Conservation (phyloP, 2,888 invertebrate genomes). For the Baccha elongata region DNA sequence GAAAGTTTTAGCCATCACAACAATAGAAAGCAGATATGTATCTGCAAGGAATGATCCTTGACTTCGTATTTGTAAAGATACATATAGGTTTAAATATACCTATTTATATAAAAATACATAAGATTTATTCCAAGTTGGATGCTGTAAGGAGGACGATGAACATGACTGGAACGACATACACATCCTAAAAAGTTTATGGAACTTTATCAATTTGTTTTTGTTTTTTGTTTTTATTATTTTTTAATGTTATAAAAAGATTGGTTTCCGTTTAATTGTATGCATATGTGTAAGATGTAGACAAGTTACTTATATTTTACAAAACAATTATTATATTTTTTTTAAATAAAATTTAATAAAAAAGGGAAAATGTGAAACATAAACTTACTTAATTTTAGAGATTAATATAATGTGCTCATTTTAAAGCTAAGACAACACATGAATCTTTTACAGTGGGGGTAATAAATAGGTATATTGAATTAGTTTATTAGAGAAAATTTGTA, state of each 20-base stretch:
- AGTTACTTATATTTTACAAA: no score
- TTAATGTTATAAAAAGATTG: slow-evolving; percentile 42
- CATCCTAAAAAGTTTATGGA: slow-evolving; percentile 23
- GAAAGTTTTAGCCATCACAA: slow-evolving; percentile 64
- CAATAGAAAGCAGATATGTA: slow-evolving; percentile 60
- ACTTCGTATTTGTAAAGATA: slow-evolving; percentile 59
- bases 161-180: neutral
- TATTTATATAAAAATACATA: no score
- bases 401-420: no score
- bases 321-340: no score
- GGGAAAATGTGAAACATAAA: no score
- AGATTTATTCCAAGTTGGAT: slow-evolving; percentile 8
- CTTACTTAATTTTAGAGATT: no score
- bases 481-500: no score
- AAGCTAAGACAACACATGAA: no score
- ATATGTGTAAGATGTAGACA: slow-evolving; percentile 21
- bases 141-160: neutral
- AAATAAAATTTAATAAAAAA: no score
- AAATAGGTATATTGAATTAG: no score
- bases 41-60: slow-evolving; percentile 60
- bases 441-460: no score
- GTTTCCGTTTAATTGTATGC: slow-evolving; percentile 46
- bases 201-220: slow-evolving; percentile 68
- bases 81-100: neutral
- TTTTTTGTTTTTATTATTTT: slow-evolving; percentile 41